A percentile compares a stretch with the other conserved stretches of the same genome.
These are phyloP conservation scores for Halocynthia roretzi DNA, from an alignment of 23 tunicate species.

Conservation along the genomic window DNA sequence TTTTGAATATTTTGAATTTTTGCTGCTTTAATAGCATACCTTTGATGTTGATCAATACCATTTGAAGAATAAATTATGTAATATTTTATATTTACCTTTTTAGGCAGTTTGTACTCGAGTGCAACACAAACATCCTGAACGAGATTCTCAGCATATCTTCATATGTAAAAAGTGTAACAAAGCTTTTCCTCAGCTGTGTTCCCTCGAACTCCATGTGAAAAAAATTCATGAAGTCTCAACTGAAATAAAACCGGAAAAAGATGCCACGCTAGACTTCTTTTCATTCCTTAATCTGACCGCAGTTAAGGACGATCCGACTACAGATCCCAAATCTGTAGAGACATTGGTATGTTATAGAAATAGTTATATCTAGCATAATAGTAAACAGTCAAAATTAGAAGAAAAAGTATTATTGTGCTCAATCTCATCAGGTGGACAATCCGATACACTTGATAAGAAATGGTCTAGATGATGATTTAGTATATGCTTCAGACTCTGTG, in stretches of 20 bases:
- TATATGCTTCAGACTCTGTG: constrained; percentile 48
- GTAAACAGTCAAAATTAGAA: too few relatives aligned
- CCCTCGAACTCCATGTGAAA: constrained; percentile 26
- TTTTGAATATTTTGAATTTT: too few relatives aligned
- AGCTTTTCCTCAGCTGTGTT: constrained; percentile 41
- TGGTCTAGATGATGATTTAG: constrained; percentile 36
- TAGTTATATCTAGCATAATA: background rate
- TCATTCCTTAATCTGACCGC: background rate
- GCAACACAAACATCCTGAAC: constrained; percentile 23
- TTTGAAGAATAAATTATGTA: background rate
- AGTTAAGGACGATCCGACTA: background rate
- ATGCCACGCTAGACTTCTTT: background rate
- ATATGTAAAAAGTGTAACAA: constrained; percentile 58
- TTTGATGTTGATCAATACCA: background rate
- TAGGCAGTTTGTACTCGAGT: constrained; percentile 27
- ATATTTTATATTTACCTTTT: background rate
- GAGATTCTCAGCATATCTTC: constrained; percentile 44
- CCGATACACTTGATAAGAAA: background rate
- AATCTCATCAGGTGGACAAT: too few relatives aligned
- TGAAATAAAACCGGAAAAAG: background rate
- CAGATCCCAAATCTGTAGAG: background rate
- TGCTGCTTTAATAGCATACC: too few relatives aligned
- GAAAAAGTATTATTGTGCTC: too few relatives aligned
- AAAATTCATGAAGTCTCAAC: background rate
- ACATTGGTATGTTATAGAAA: background rate